phyloP scores from a whole-genome alignment of 2,113 vertebrate species.

The Prinia subflava region DNA sequence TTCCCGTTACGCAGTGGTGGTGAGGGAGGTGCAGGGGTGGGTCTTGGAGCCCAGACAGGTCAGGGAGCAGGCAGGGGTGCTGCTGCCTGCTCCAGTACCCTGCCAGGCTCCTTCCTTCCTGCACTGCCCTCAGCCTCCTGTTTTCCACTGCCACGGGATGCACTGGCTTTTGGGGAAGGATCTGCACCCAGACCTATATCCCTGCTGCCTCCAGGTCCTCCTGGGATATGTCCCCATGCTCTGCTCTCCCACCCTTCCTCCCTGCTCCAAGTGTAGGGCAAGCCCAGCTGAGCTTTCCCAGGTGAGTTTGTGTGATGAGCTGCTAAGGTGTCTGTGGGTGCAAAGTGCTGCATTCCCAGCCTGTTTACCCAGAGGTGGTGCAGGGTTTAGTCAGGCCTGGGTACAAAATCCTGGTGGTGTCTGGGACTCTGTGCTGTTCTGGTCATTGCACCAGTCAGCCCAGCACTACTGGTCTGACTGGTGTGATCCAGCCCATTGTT shows the following conservation, averaged over 20 bases:
- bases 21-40: background rate
- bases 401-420: background rate
- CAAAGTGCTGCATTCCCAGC: background rate
- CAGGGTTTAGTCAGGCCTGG: background rate
- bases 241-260: background rate
- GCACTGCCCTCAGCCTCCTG: background rate
- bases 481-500: background rate
- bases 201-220: background rate
- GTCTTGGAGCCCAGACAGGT: background rate
- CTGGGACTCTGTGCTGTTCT: background rate
- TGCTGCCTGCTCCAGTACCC: background rate
- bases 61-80: background rate
- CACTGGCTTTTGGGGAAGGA: background rate
- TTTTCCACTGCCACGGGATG: background rate
- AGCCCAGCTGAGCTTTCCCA: background rate
- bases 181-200: background rate
- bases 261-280: background rate
- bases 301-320: background rate
- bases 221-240: background rate
- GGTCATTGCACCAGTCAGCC: background rate
- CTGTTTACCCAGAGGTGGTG: background rate
- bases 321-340: background rate
- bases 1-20: background rate
- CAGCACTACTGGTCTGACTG: background rate
- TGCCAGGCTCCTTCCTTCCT: background rate